phyloP scores from a whole-genome alignment of 2,113 vertebrate genomes.

The Candoia aspera region DNA sequence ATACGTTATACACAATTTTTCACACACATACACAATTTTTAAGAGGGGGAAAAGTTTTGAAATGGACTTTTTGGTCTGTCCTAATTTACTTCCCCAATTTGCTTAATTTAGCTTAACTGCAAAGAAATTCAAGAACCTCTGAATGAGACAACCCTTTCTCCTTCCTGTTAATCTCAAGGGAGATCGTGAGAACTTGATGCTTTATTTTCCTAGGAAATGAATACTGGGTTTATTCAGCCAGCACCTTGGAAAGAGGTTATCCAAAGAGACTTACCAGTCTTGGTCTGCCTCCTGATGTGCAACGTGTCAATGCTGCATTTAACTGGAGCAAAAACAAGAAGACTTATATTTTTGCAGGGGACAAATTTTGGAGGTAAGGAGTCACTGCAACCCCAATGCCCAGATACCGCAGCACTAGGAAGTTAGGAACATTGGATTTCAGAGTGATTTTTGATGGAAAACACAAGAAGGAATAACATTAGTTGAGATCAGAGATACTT shows the following conservation, averaged over 20 bases:
- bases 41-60: not conserved
- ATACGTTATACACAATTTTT: not conserved
- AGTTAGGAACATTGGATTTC: not conserved
- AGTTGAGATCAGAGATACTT: no score
- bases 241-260: conserved; percentile 87
- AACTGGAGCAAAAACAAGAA: conserved; percentile 93
- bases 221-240: conserved; percentile 91
- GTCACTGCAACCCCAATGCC: not conserved
- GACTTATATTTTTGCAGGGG: conserved; percentile 92
- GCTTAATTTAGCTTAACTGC: no score
- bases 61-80: not conserved
- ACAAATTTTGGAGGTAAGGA: conserved; percentile 95
- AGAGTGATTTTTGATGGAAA: no score
- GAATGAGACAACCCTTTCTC: not conserved
- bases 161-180: not conserved
- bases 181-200: not conserved
- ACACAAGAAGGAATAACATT: no score
- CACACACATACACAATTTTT: not conserved
- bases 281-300: conserved; percentile 85
- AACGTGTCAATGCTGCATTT: conserved; percentile 87
- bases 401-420: not conserved
- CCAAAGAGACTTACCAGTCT: conserved; percentile 89
- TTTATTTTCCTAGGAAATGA: conserved; percentile 79
- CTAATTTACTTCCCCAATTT: not conserved
- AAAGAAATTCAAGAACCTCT: not conserved